Percentiles rank a stretch among this genome's conserved stretches.
Conservation (phyloP, 2,797 vertebrate species). For the Gephyroberyx darwinii region DNA sequence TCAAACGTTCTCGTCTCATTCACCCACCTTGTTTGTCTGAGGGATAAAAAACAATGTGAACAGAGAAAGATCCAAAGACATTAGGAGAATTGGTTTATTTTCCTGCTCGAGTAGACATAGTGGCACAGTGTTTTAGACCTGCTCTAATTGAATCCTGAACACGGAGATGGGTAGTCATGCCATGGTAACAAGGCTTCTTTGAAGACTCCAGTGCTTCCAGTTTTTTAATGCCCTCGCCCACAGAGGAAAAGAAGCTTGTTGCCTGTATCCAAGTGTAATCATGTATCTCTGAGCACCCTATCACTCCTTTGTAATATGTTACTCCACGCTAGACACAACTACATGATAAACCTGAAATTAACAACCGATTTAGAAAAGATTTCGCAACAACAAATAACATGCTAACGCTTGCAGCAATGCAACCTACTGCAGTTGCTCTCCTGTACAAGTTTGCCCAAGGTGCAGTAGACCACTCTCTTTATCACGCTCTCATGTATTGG, state of each 20-base stretch:
- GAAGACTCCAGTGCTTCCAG: conserved; percentile 59
- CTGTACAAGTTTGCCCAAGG: not conserved
- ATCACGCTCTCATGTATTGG: conserved; percentile 45
- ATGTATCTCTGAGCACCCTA: conserved; percentile 77
- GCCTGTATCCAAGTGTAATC: conserved; percentile 37
- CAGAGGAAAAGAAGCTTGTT: conserved; percentile 40
- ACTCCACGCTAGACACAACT: conserved; percentile 55
- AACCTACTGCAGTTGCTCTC: conserved; percentile 24
- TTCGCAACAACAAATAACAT: conserved; percentile 14
- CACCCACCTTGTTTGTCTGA: conserved; percentile 17
- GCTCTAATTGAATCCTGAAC: conserved; percentile 66
- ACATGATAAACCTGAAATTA: conserved; percentile 24
- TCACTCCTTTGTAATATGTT: conserved; percentile 76
- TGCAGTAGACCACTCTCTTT: conserved; percentile 19
- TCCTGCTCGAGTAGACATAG: conserved; percentile 50
- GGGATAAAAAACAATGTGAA: conserved; percentile 23
- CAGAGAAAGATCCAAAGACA: conserved; percentile 41
- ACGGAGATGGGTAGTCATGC: conserved; percentile 56
- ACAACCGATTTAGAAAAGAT: conserved; percentile 11
- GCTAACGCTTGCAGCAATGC: conserved; percentile 68
- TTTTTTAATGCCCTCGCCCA: conserved; percentile 60
- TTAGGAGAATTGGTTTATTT: conserved; percentile 39
- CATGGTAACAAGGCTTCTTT: conserved; percentile 67
- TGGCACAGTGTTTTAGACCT: conserved; percentile 40
- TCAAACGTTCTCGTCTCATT: conserved; percentile 14